phyloP scores from a whole-genome alignment of 92 coral and sea anemone species.

The Palythoa caribaeorum region DNA sequence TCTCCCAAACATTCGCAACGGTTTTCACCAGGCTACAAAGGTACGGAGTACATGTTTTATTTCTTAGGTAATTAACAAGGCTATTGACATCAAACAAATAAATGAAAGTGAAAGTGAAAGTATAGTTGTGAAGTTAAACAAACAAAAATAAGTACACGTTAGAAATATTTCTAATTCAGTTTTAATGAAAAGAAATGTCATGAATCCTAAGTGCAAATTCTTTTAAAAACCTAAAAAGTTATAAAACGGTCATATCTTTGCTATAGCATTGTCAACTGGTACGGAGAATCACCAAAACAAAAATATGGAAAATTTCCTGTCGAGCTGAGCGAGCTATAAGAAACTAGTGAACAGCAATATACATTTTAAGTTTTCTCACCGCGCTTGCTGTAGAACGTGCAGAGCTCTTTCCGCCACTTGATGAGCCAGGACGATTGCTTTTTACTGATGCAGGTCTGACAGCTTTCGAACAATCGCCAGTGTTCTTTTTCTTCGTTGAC shows the following conservation, averaged over 20 bases:
- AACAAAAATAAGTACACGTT: neutral
- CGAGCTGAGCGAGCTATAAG: neutral
- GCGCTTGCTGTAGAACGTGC: constrained; percentile 81
- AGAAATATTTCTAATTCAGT: neutral
- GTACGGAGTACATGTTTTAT: too few species aligned
- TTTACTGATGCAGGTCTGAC: constrained; percentile 61
- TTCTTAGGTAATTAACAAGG: too few species aligned
- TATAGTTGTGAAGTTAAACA: too few species aligned
- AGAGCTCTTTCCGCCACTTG: constrained; percentile 66
- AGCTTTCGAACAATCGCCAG: constrained; percentile 8
- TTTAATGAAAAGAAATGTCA: neutral
- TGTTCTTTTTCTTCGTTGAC: constrained; percentile 51
- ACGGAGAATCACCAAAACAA: too few species aligned
- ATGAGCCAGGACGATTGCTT: constrained; percentile 59
- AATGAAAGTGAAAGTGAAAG: too few species aligned
- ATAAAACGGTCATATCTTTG: too few species aligned
- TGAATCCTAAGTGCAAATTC: neutral
- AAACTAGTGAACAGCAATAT: neutral
- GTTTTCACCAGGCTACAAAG: too few species aligned
- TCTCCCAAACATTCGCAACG: too few species aligned
- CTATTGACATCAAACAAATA: too few species aligned
- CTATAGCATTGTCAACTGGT: too few species aligned
- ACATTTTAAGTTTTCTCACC: constrained; percentile 57
- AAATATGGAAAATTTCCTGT: neutral
- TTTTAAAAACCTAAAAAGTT: neutral